Percentiles rank a stretch among this genome's conserved stretches.
Evolutionary conservation across 2,888 invertebrate species (phyloP).

Genomic region (Ischnus inquisitorius): DNA sequence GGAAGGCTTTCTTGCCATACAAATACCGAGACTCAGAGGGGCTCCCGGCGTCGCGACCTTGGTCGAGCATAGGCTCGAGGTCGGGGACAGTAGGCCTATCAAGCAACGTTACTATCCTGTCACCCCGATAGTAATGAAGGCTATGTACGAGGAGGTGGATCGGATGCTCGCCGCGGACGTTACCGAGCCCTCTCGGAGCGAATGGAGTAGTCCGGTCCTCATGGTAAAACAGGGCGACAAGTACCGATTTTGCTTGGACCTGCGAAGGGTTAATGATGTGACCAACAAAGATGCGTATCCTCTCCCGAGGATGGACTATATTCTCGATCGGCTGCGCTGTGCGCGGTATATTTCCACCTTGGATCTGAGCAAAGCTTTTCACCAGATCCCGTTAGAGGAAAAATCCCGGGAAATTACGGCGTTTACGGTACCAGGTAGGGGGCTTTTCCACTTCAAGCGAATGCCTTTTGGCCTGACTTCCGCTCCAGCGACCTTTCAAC

Average conservation of each 20-base stretch:
- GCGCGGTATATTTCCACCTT: constrained; percentile 68
- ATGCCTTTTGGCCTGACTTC: constrained; percentile 75
- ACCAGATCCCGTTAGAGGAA: constrained; percentile 65
- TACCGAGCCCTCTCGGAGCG: constrained; percentile 74
- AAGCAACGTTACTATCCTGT: constrained; percentile 61
- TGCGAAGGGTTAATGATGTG: constrained; percentile 75
- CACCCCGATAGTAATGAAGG: constrained; percentile 44
- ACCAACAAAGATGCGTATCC: constrained; percentile 78
- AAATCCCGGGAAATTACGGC: constrained; percentile 68
- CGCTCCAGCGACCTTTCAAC: constrained; percentile 76
- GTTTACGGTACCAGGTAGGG: no score
- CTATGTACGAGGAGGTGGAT: constrained; percentile 73
- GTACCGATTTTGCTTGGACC: constrained; percentile 77
- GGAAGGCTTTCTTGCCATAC: not conserved
- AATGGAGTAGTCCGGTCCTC: constrained; percentile 76
- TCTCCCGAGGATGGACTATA: constrained; percentile 74
- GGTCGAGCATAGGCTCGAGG: constrained; percentile 34
- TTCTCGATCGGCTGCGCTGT: constrained; percentile 67
- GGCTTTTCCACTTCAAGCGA: constrained; percentile 74
- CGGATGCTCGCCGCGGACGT: constrained; percentile 76
- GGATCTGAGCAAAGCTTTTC: constrained; percentile 66
- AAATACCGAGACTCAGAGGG: not conserved
- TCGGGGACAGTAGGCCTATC: constrained; percentile 41
- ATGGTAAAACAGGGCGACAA: constrained; percentile 74
- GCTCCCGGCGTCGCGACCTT: constrained; percentile 16